These are phyloP conservation scores for Harmothoe impar DNA, from an alignment of 2,888 invertebrate species.

Conservation along the genomic window DNA sequence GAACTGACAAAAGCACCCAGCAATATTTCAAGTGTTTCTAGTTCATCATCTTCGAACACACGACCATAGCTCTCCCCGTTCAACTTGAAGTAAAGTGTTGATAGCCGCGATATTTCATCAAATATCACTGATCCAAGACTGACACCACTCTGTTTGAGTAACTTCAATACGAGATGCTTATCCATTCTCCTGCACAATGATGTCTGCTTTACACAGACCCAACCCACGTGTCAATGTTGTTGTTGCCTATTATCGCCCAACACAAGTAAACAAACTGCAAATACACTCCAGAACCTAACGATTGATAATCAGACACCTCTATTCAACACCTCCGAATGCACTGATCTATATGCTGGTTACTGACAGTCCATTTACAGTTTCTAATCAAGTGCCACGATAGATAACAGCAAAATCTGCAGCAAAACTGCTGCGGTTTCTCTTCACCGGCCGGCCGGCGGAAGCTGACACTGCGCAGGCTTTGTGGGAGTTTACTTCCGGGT, in stretches of 20 bases:
- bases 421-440: no score
- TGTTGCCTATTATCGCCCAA: slow-evolving; percentile 30
- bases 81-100: background rate
- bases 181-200: background rate
- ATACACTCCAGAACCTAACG: background rate
- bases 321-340: no score
- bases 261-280: background rate
- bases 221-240: slow-evolving; percentile 25
- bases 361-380: no score
- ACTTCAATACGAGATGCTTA: background rate
- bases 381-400: no score
- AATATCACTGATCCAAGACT: background rate
- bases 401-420: no score
- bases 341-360: no score
- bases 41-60: background rate
- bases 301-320: no score
- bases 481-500: slow-evolving; percentile 46
- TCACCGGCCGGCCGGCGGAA: no score
- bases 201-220: background rate
- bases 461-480: background rate
- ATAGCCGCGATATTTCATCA: background rate
- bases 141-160: slow-evolving; percentile 6
- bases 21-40: background rate
- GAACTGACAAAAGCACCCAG: background rate
- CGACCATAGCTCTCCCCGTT: background rate